Percentiles rank a stretch among this genome's conserved stretches.
phyloP scores from a whole-genome alignment of 2,113 vertebrate species.

The Rhea pennata region DNA sequence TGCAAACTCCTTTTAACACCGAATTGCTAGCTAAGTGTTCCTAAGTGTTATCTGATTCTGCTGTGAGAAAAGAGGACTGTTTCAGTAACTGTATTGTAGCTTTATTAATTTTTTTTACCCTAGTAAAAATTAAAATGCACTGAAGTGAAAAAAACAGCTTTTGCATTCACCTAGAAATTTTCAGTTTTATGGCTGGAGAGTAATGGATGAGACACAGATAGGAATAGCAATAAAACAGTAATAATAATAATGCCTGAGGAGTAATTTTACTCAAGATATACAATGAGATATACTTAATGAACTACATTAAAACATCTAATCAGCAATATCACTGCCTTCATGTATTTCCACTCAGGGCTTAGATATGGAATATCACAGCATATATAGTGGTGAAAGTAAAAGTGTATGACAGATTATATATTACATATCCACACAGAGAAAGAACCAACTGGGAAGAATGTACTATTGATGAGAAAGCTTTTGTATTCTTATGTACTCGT shows the following conservation, averaged over 20 bases:
- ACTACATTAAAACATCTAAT: not conserved
- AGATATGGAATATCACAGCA: not conserved
- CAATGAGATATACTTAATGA: not conserved
- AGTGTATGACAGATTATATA: not conserved
- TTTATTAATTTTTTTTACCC: not conserved
- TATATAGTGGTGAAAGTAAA: not conserved
- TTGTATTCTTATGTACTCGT: not conserved
- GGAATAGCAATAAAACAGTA: not conserved
- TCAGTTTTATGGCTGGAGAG: not conserved
- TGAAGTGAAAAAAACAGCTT: not conserved
- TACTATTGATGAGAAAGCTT: not conserved
- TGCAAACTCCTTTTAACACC: not conserved
- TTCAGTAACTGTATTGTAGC: not conserved
- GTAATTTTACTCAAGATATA: not conserved
- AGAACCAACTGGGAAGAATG: not conserved
- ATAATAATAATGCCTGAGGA: not conserved
- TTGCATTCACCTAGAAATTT: not conserved
- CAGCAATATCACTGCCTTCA: not conserved
- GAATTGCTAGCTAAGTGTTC: not conserved
- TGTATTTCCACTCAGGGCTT: not conserved
- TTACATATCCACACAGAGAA: not conserved
- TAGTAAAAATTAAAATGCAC: not conserved
- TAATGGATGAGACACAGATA: not conserved
- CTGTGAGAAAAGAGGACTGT: not conserved
- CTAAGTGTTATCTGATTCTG: not conserved